Evolutionary conservation across 2,113 vertebrate genomes (phyloP), one percentile per base, ranked within the genome.

Genomic region (Seriola quinqueradiata): DNA sequence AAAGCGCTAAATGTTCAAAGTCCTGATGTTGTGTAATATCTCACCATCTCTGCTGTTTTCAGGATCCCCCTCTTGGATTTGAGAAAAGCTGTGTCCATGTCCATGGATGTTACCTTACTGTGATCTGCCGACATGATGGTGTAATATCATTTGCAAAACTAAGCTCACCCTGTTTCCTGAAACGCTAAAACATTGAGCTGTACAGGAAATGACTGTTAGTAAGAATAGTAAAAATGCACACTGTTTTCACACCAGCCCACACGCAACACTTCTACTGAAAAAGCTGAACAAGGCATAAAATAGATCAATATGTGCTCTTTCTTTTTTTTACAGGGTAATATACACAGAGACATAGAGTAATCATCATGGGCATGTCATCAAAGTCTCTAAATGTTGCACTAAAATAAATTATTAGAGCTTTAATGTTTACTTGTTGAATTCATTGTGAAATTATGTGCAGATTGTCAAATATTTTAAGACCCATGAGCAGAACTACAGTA

Each of bases 11-110:
- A 69, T 11, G 17, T 52, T 50, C 32, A 55, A n/a, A 28, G 13
- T 55, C 25, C n/a, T 10, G 3, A 40, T 19, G 28, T 59, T 28
- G 38, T 54, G 19, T 21, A 32, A 25, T 12, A 10, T 80, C 92
- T 94, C 74, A 95, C 95, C 93, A 93, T 83, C 80, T 95, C 92
- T 64, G 88, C 76, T 7, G 86, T 52, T 91, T 95, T 95, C 68
- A 96, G 71, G 50, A 85, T 46, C 17, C 94, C 92, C 77, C 91
- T 90, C 68, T 36, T 80, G 46, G 94, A 93, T 75, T 84, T 92
- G 75, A 95, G 67, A 70, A 95, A 95, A 21, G 70, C 34, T 1
- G 11, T 4, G 74, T 95, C 87, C 38, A 93, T 13, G 8, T 94
- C 93, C 76, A 93, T 57, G 17, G 38, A 2, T 28, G 42, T 34